These are phyloP conservation scores for Dreissena rostriformis DNA, from an alignment of 1,140 invertebrate genomes.

Conservation along the genomic window DNA sequence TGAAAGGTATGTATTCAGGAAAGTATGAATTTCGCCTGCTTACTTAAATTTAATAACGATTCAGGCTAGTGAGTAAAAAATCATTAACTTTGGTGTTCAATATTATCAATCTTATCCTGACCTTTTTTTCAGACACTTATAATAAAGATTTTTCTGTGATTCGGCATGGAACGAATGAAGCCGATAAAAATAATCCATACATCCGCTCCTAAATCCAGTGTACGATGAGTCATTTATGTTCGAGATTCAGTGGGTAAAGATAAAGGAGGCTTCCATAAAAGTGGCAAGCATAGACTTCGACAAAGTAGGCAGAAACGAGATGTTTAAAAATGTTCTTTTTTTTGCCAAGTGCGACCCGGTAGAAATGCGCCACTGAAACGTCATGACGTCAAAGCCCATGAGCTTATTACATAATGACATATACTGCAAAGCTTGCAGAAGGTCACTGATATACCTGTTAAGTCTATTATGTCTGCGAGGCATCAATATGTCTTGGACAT, in stretches of 20 bases:
- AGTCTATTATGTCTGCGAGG: no score
- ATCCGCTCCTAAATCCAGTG: slow-evolving; percentile 83
- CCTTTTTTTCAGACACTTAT: no score
- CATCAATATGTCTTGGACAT: no score
- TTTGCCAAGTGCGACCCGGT: slow-evolving; percentile 90
- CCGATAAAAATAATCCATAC: slow-evolving; percentile 85
- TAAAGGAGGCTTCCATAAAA: slow-evolving; percentile 91
- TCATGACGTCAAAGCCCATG: slow-evolving; percentile 93
- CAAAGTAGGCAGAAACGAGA: slow-evolving; percentile 93
- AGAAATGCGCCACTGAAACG: slow-evolving; percentile 93
- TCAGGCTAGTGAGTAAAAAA: no score
- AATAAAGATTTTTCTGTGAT: slow-evolving; percentile 84
- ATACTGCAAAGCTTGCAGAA: no score
- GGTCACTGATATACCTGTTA: no score
- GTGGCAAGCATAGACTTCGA: slow-evolving; percentile 96
- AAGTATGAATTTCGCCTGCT: no score
- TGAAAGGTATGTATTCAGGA: no score
- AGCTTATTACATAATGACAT: slow-evolving; percentile 94
- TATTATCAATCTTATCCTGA: no score
- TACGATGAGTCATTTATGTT: slow-evolving; percentile 85
- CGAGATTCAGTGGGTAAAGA: slow-evolving; percentile 85
- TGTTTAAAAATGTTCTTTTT: slow-evolving; percentile 92
- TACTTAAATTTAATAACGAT: no score
- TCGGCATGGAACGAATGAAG: slow-evolving; percentile 83
- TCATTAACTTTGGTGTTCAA: no score